phyloP scores from a whole-genome alignment of 2,888 invertebrate species.

The Melipona bicolor region DNA sequence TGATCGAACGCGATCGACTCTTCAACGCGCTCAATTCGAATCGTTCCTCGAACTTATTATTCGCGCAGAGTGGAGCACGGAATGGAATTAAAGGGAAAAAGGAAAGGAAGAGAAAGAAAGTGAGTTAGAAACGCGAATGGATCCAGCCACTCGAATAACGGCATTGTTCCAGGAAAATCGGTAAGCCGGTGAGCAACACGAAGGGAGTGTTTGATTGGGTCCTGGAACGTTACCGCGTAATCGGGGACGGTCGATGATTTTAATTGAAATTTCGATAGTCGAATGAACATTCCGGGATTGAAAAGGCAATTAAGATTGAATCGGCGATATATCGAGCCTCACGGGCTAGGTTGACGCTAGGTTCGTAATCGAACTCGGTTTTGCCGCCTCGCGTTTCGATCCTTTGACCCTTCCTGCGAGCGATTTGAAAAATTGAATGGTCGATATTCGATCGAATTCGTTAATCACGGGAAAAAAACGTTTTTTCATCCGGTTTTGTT shows the following conservation, averaged over 20 bases:
- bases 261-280: conserved; percentile 64
- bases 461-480: conserved; percentile 2
- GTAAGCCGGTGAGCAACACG: background rate
- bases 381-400: conserved; percentile 29
- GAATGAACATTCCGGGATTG: conserved; percentile 51
- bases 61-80: background rate
- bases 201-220: conserved; percentile 35
- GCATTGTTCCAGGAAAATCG: conserved; percentile 28
- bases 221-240: conserved; percentile 27
- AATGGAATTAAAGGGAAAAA: background rate
- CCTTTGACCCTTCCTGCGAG: background rate
- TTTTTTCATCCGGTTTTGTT: background rate
- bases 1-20: background rate
- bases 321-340: conserved; percentile 49
- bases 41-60: background rate
- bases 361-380: conserved; percentile 45
- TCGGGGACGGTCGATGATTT: conserved; percentile 51
- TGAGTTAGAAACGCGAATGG: conserved; percentile 3
- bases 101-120: background rate
- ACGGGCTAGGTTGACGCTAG: conserved; percentile 27
- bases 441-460: background rate
- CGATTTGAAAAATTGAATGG: conserved; percentile 10
- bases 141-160: conserved; percentile 28
- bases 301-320: conserved; percentile 64
- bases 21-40: background rate